These are phyloP conservation scores for Oreochromis tanganicae DNA, from an alignment of 2,113 vertebrate genomes.

Conservation along the genomic window DNA sequence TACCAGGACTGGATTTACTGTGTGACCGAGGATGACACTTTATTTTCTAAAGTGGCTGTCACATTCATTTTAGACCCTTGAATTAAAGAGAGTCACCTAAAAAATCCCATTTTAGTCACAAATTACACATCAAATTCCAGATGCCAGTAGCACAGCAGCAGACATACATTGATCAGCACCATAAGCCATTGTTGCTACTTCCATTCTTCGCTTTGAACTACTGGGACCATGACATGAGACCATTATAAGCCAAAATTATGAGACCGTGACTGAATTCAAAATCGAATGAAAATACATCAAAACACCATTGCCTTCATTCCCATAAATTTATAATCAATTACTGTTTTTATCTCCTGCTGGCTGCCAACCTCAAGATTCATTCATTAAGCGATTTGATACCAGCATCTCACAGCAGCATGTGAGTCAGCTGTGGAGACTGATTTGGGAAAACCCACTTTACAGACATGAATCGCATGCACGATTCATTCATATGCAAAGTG, in stretches of 20 bases:
- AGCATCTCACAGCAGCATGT: background rate
- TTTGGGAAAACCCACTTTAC: background rate
- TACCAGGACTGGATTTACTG: background rate
- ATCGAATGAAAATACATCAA: background rate
- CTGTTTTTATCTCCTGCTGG: background rate
- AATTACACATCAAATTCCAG: background rate
- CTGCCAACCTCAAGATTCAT: background rate
- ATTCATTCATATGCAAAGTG: background rate
- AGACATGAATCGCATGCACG: background rate
- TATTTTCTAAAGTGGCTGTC: background rate
- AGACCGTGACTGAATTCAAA: background rate
- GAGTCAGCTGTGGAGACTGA: background rate
- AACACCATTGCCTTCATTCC: background rate
- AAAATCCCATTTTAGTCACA: background rate
- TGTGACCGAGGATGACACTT: background rate
- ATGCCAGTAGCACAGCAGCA: background rate
- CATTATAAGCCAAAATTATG: background rate
- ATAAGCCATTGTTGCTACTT: background rate
- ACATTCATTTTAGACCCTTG: background rate
- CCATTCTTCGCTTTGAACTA: background rate
- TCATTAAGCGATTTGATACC: background rate
- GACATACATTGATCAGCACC: background rate
- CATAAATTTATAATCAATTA: background rate
- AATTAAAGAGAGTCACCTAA: background rate
- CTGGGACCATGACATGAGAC: background rate